Base-by-base conservation (phyloP, 2,888 invertebrate genomes). In the Bursaphelenchus okinawaensis region DNA sequence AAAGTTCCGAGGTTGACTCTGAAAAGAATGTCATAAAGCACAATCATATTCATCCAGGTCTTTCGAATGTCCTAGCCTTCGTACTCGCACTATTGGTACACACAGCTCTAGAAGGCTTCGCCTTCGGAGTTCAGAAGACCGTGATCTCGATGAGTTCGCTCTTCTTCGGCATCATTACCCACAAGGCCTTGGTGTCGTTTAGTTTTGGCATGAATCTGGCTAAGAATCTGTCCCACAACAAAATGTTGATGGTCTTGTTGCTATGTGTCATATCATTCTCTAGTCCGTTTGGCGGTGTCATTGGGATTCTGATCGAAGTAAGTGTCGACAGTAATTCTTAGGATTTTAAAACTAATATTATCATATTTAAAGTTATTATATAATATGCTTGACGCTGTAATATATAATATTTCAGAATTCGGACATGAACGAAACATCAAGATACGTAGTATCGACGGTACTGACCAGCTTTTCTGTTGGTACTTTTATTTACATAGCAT, bases 401-500 rank as follows among this genome's bases (percentile, higher is more conserved):
- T n/a, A n/a, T n/a, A n/a, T n/a, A n/a, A n/a, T 40, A 40, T 62
- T 67, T 51, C 58, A 74, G 68, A 65, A 68, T 55, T 72, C 75
- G 0, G 62, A 68, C 12, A 71, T 73, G 65, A 68, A 74, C 62
- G 65, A 69, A 23, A 69, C 69, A 7, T 52, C 60, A 20, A 12
- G 40, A 16, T 40, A 16, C n/a, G 40, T 40, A 3, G 40, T 40
- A 12, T 40, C 40, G 3, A 40, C 40, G 16, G n/a, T 40, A 40
- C 40, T 40, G 3, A 40, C 40, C 2, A 40, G 40, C 20, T 23
- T 77, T 54, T 74, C 77, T 0, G 59, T 76, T 24, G 78, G 78
- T 7, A 77, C 76, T 2, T 78, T 78, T 60, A 68, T 78, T 19
- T 78, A 74, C 64, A 77, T 78, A 40, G 70, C 75, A 0, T 78